Evolutionary conservation across 1,140 invertebrate genomes (phyloP), one percentile per base, ranked within the genome.

Genomic region (Cydia amplana): DNA sequence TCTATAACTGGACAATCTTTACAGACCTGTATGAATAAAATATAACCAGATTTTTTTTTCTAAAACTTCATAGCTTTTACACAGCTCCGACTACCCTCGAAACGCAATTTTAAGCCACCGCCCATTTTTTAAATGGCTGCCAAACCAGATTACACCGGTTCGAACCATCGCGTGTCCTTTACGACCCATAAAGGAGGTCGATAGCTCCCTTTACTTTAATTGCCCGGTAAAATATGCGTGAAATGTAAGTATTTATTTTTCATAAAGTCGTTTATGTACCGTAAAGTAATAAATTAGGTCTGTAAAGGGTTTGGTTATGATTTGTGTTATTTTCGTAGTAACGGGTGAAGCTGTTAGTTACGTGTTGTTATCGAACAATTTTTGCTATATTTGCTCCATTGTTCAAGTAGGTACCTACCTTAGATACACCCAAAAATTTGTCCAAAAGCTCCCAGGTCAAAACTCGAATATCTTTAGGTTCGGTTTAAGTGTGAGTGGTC

Each of bases 161-260:
- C 55, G 55, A 60, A 60, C 55, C 55, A 77, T 78, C 75, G 83
- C 83, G 83, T 87, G 85, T 78, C 81, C 79, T 87, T 87, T 85
- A 87, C 80, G 70, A 81, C 73, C 76, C 74, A 83, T 87, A 85
- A 87, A 87, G 73, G 75, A 77, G 77, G 80, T 80, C 81, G 80
- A 81, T 82, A 77, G 84, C 83, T 82, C 83, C 81, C 80, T 74
- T 75, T 80, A 64, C 73, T 85, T 85, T 85, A 85, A 85, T 85
- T 85, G 80, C 64, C 75, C 80, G 82, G 82, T 84, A 84, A 84
- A 87, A 82, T 81, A 80, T 83, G 79, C 77, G 78, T 81, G 78
- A 81, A 85, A 77, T 79, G 77, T 82, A 32, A 4, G 2, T 32
- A 76, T 82, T 85, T 81, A 85, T 84, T 82, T 81, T 84, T 83